These are phyloP conservation scores for Linepithema humile DNA, from an alignment of 1,140 invertebrate species.

Conservation along the genomic window DNA sequence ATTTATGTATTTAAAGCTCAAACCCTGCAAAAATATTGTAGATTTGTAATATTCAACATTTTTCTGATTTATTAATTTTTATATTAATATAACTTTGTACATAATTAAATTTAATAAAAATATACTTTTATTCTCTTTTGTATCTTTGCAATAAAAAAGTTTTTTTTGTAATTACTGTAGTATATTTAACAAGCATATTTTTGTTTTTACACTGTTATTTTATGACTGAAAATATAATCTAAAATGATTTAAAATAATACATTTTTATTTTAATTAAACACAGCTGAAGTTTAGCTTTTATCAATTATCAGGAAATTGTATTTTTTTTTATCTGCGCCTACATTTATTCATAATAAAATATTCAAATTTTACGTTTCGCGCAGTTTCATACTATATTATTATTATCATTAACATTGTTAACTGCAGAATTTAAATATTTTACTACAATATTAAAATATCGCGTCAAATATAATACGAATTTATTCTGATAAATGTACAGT, in stretches of 20 bases:
- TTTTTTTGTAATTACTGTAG: neutral
- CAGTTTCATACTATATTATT: neutral
- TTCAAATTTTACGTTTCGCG: neutral
- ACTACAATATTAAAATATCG: conserved; percentile 4
- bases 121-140: neutral
- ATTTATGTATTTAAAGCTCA: neutral
- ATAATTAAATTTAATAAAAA: neutral
- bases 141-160: neutral
- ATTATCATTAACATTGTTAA: conserved; percentile 12
- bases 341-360: neutral
- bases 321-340: neutral
- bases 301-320: conserved; percentile 4
- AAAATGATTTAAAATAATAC: neutral
- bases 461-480: neutral
- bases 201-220: conserved; percentile 10
- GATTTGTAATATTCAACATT: neutral
- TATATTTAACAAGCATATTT: neutral
- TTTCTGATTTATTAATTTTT: neutral
- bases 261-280: conserved; percentile 23
- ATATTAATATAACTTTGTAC: neutral
- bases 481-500: neutral
- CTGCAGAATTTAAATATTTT: conserved; percentile 1
- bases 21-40: neutral
- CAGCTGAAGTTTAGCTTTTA: neutral
- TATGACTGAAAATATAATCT: neutral